These are phyloP conservation scores for Uloborus plumipes DNA, from an alignment of 2,888 invertebrate species.

Conservation along the genomic window DNA sequence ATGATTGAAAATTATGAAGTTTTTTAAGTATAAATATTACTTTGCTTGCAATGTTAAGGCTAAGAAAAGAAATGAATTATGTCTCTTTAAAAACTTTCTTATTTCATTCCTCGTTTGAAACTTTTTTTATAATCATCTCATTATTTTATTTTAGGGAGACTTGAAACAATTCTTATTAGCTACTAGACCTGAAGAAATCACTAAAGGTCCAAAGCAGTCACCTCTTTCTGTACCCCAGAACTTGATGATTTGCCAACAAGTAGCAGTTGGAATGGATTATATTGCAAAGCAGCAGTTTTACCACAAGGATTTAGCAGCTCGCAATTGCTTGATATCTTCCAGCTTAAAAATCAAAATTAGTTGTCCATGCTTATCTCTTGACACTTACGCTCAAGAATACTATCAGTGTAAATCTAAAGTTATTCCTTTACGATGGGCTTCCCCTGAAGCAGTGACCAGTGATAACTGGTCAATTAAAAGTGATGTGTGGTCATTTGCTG, in stretches of 20 bases:
- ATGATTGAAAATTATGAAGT: too few species aligned
- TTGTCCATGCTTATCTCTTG: constrained; percentile 80
- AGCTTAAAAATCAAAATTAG: constrained; percentile 88
- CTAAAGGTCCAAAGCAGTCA: constrained; percentile 75
- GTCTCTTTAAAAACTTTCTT: too few species aligned
- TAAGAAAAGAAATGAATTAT: too few species aligned
- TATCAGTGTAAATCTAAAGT: constrained; percentile 86
- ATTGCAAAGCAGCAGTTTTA: constrained; percentile 81
- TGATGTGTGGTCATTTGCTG: constrained; percentile 92
- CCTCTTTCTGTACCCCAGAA: constrained; percentile 74
- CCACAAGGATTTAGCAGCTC: constrained; percentile 92
- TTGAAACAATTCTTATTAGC: constrained; percentile 80
- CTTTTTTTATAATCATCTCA: too few species aligned
- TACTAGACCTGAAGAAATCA: constrained; percentile 75
- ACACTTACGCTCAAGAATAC: constrained; percentile 91
- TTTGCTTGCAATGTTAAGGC: too few species aligned
- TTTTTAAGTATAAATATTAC: too few species aligned
- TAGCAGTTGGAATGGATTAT: constrained; percentile 86
- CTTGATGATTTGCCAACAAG: constrained; percentile 75
- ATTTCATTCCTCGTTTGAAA: too few species aligned
- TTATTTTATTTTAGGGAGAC: constrained; percentile 80
- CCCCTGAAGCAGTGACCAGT: constrained; percentile 86
- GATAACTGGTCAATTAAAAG: constrained; percentile 93
- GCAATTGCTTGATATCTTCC: constrained; percentile 87
- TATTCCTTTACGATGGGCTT: constrained; percentile 91